Conservation (phyloP, 2,888 invertebrate species). For the Leptinotarsa tumamoca region DNA sequence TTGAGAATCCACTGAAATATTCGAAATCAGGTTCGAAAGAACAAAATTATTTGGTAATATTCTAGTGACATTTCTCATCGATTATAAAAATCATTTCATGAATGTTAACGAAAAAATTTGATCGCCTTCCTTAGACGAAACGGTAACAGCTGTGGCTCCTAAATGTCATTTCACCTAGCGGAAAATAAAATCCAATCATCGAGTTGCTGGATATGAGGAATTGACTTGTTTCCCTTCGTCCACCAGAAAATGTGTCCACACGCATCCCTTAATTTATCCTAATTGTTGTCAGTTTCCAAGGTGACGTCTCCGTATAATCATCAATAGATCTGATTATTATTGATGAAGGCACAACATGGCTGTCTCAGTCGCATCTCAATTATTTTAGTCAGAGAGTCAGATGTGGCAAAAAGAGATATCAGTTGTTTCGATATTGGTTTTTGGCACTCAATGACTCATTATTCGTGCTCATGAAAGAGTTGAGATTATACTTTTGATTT, state of each 20-base stretch:
- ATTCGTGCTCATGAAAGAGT: neutral
- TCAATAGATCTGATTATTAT: slow-evolving; percentile 67
- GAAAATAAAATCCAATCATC: neutral
- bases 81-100: too few species aligned
- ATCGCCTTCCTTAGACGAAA: too few species aligned
- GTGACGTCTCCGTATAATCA: slow-evolving; percentile 65
- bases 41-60: too few species aligned
- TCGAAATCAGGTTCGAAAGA: too few species aligned
- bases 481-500: too few species aligned
- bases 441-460: neutral
- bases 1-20: too few species aligned
- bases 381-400: slow-evolving; percentile 41
- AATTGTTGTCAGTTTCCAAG: slow-evolving; percentile 66
- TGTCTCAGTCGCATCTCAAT: slow-evolving; percentile 52
- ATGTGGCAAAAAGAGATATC: neutral
- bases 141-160: too few species aligned
- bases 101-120: too few species aligned
- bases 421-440: neutral
- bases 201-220: slow-evolving; percentile 20
- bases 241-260: slow-evolving; percentile 33
- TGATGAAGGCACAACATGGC: slow-evolving; percentile 62
- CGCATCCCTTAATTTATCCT: slow-evolving; percentile 63
- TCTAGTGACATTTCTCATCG: too few species aligned
- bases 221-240: slow-evolving; percentile 29
- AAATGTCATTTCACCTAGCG: too few species aligned